Conservation (phyloP, 2,888 invertebrate species). For the Anoplius nigerrimus region DNA sequence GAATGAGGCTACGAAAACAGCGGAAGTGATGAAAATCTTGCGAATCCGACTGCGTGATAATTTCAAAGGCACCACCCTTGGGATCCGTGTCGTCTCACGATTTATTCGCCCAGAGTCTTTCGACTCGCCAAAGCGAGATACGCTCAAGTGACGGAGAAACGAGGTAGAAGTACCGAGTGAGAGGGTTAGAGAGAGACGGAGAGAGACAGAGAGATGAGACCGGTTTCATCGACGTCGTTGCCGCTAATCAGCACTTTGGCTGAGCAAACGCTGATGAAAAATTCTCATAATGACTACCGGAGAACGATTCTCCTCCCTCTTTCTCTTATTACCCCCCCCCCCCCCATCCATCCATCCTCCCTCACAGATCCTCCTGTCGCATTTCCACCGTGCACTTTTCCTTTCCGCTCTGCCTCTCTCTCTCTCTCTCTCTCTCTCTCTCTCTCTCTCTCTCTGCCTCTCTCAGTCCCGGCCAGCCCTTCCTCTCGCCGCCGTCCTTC, state of each 20-base stretch:
- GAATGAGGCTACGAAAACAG: no score
- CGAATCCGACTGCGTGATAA: no score
- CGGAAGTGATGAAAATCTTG: no score
- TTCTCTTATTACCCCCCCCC: not conserved
- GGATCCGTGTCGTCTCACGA: no score
- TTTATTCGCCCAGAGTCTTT: not conserved
- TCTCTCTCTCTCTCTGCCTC: not conserved
- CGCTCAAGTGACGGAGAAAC: not conserved
- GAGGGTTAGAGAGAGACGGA: not conserved
- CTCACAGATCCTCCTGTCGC: no score
- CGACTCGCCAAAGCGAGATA: not conserved
- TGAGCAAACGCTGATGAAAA: constrained; percentile 63
- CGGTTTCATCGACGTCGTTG: constrained; percentile 55
- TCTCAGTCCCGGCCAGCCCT: not conserved
- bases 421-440: not conserved
- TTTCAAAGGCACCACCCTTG: no score
- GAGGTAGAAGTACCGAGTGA: not conserved
- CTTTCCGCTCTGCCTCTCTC: not conserved
- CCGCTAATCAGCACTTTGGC: constrained; percentile 67
- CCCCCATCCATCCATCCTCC: no score
- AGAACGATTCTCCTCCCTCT: constrained; percentile 6
- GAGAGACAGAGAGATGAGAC: constrained; percentile 31
- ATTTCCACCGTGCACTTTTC: constrained; percentile 1
- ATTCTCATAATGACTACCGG: constrained; percentile 47
- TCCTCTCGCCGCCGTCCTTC: not conserved